These are phyloP conservation scores for Rhinichthys klamathensis DNA, from an alignment of 2,113 vertebrate species.

Conservation along the genomic window DNA sequence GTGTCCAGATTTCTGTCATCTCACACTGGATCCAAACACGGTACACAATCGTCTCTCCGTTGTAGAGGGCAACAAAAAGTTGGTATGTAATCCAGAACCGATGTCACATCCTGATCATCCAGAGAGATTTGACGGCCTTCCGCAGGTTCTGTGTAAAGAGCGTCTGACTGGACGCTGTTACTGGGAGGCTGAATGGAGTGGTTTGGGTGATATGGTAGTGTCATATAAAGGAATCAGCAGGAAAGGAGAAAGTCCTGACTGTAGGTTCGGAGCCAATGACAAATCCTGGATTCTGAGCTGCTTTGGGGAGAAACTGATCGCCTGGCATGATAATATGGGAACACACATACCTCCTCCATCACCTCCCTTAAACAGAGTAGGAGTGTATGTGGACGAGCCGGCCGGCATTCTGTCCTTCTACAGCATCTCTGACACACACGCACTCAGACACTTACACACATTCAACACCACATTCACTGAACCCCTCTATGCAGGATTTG, in stretches of 20 bases:
- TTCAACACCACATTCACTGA: too few species aligned
- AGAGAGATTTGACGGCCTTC: background rate
- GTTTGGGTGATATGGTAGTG: background rate
- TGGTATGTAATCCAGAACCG: background rate
- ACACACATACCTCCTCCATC: background rate
- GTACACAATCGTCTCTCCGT: background rate
- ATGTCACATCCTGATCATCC: constrained; percentile 12
- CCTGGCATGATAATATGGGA: background rate
- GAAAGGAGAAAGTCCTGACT: background rate
- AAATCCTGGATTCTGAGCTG: background rate
- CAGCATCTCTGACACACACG: too few species aligned
- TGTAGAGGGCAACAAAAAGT: background rate
- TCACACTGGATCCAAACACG: background rate
- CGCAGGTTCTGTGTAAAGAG: constrained; percentile 24
- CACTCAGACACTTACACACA: too few species aligned
- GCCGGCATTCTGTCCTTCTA: background rate
- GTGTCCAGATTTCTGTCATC: background rate
- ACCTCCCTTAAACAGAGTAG: constrained; percentile 6
- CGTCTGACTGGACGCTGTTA: constrained; percentile 12
- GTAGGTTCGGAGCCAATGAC: background rate
- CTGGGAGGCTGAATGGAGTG: constrained; percentile 14
- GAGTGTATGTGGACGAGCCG: background rate
- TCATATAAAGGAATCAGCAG: background rate
- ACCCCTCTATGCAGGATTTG: background rate
- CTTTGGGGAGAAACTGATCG: background rate